Conservation (phyloP, 2,113 vertebrate genomes). For the Limanda limanda region DNA sequence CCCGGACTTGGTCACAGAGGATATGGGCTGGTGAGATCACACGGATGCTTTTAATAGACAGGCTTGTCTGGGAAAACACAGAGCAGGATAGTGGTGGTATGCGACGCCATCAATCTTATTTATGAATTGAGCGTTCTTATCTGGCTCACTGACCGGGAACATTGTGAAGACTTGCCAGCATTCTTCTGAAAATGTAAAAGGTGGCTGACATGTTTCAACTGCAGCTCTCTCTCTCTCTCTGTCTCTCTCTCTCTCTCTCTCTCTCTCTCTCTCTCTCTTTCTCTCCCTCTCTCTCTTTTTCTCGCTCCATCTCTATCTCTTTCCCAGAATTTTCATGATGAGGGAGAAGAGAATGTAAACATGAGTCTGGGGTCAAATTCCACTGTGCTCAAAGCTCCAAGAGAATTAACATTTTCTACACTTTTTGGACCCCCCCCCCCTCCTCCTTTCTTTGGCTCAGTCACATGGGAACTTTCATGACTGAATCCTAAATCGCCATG, state of each 20-base stretch:
- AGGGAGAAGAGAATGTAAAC: slow-evolving; percentile 52
- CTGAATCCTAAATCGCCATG: slow-evolving; percentile 11
- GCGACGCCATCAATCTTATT: slow-evolving; percentile 76
- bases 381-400: slow-evolving; percentile 36
- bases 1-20: slow-evolving; percentile 62
- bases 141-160: slow-evolving; percentile 67
- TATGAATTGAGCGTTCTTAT: slow-evolving; percentile 75
- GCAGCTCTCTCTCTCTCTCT: slow-evolving; percentile 18
- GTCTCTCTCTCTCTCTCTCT: slow-evolving; percentile 37
- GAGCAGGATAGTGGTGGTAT: slow-evolving; percentile 70
- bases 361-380: slow-evolving; percentile 68
- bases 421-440: slow-evolving; percentile 11
- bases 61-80: slow-evolving; percentile 71
- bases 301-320: slow-evolving; percentile 20
- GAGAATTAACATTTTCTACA: slow-evolving; percentile 49
- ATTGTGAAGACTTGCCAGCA: slow-evolving; percentile 74
- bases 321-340: slow-evolving; percentile 66
- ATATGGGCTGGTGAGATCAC: slow-evolving; percentile 66
- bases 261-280: slow-evolving; percentile 18
- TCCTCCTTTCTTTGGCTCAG: slow-evolving; percentile 9
- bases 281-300: slow-evolving; percentile 47
- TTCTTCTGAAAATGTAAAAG: slow-evolving; percentile 76
- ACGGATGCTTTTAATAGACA: slow-evolving; percentile 56
- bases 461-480: slow-evolving; percentile 38
- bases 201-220: slow-evolving; percentile 76